phyloP scores from a whole-genome alignment of 2,113 vertebrate genomes.

The Nanorana parkeri region DNA sequence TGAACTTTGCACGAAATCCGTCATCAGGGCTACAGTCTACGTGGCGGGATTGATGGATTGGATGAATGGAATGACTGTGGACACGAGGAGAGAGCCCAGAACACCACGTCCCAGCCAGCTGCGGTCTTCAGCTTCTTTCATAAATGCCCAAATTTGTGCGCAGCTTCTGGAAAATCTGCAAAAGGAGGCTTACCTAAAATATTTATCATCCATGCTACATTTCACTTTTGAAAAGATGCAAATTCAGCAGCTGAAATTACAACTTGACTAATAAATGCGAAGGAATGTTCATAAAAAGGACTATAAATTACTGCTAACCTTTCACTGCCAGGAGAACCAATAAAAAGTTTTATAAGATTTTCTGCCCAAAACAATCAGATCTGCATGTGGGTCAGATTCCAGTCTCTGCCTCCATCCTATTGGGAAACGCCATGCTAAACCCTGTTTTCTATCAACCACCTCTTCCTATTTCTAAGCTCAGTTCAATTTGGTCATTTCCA shows the following conservation, averaged over 20 bases:
- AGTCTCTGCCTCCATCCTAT: too few relatives aligned
- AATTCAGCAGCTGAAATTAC: slow-evolving; percentile 49
- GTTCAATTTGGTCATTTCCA: too few relatives aligned
- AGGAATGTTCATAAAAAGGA: slow-evolving; percentile 49
- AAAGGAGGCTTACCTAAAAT: slow-evolving; percentile 54
- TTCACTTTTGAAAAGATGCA: slow-evolving; percentile 47
- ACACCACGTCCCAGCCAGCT: slow-evolving; percentile 68
- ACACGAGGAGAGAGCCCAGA: slow-evolving; percentile 61
- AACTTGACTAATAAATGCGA: slow-evolving; percentile 41
- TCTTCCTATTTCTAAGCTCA: too few relatives aligned
- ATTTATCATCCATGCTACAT: slow-evolving; percentile 55
- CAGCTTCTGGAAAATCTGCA: slow-evolving; percentile 43
- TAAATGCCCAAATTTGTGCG: slow-evolving; percentile 64
- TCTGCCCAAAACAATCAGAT: too few relatives aligned
- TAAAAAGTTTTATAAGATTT: neutral
- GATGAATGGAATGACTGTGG: slow-evolving; percentile 61
- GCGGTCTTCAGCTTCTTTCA: slow-evolving; percentile 70
- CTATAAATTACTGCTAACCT: slow-evolving; percentile 25
- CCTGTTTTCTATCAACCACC: too few relatives aligned
- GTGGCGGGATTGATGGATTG: slow-evolving; percentile 60
- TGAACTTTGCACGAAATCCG: slow-evolving; percentile 18
- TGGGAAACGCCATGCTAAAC: too few relatives aligned
- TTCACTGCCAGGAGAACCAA: neutral
- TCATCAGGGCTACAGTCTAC: slow-evolving; percentile 60
- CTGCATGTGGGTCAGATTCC: too few relatives aligned